Percentiles rank a stretch among this genome's conserved stretches.
Conservation (phyloP, 2,797 vertebrate genomes). For the Thaleichthys pacificus region DNA sequence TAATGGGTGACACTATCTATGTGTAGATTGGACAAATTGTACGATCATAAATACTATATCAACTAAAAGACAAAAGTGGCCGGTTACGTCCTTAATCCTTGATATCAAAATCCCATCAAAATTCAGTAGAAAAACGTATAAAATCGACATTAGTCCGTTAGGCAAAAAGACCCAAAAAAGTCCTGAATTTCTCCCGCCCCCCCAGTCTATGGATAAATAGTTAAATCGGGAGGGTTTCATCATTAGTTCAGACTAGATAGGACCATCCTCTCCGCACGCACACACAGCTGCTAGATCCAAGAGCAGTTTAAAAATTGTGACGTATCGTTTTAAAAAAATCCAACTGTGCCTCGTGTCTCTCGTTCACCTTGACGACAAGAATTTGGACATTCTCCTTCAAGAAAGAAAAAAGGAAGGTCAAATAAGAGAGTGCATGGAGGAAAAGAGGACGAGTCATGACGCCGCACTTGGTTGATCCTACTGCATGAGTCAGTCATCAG, state of each 20-base stretch:
- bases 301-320: slow-evolving; percentile 53
- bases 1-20: slow-evolving; percentile 48
- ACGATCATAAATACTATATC: slow-evolving; percentile 52
- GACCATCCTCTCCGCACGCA: too few relatives aligned
- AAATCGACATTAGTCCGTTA: slow-evolving; percentile 70
- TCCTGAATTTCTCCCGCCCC: slow-evolving; percentile 58
- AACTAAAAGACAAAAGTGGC: slow-evolving; percentile 59
- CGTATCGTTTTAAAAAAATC: slow-evolving; percentile 53
- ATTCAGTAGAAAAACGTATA: slow-evolving; percentile 65
- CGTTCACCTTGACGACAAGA: slow-evolving; percentile 54
- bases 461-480: slow-evolving; percentile 55
- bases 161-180: slow-evolving; percentile 47
- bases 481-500: slow-evolving; percentile 48
- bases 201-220: slow-evolving; percentile 45
- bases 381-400: slow-evolving; percentile 63
- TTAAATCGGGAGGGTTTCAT: slow-evolving; percentile 51
- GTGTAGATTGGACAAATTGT: slow-evolving; percentile 55
- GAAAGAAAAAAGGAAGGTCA: slow-evolving; percentile 37
- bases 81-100: slow-evolving; percentile 61
- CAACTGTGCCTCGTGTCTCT: slow-evolving; percentile 65
- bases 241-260: slow-evolving; percentile 62
- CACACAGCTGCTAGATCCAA: slow-evolving; percentile 72
- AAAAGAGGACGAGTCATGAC: slow-evolving; percentile 60
- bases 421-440: slow-evolving; percentile 50
- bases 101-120: slow-evolving; percentile 72